phyloP scores from a whole-genome alignment of 2,797 vertebrate species.

The Brotogeris chrysoptera region DNA sequence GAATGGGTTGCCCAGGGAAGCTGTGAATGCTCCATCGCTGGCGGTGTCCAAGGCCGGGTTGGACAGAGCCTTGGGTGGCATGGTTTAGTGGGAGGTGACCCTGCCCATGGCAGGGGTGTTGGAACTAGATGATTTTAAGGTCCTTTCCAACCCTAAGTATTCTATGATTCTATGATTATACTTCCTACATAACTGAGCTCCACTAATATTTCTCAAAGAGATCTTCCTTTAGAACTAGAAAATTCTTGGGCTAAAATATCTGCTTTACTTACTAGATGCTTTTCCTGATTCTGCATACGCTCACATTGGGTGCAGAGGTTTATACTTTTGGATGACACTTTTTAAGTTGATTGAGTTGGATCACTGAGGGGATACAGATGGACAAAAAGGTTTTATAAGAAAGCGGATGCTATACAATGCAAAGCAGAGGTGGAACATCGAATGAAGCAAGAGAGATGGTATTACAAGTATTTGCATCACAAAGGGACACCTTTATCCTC shows the following conservation, averaged over 20 bases:
- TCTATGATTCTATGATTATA: background rate
- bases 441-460: background rate
- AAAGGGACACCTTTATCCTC: background rate
- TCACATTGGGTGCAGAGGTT: background rate
- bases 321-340: background rate
- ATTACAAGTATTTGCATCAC: background rate
- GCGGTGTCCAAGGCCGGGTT: fast-evolving
- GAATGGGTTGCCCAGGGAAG: too few species aligned
- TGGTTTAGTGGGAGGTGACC: too few species aligned
- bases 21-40: too few species aligned
- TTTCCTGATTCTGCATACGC: background rate
- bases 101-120: too few species aligned
- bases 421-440: background rate
- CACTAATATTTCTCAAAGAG: background rate
- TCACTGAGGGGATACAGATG: background rate
- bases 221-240: background rate
- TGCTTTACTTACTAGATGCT: background rate
- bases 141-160: too few species aligned
- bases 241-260: background rate
- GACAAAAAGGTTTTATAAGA: background rate
- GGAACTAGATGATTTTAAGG: too few species aligned
- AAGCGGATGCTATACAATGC: background rate
- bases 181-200: background rate
- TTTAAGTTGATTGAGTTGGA: background rate
- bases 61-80: too few species aligned